Evolutionary conservation across 2,797 vertebrate species (phyloP), one percentile per base, ranked within the genome.

Genomic region (Chiloscyllium punctatum): DNA sequence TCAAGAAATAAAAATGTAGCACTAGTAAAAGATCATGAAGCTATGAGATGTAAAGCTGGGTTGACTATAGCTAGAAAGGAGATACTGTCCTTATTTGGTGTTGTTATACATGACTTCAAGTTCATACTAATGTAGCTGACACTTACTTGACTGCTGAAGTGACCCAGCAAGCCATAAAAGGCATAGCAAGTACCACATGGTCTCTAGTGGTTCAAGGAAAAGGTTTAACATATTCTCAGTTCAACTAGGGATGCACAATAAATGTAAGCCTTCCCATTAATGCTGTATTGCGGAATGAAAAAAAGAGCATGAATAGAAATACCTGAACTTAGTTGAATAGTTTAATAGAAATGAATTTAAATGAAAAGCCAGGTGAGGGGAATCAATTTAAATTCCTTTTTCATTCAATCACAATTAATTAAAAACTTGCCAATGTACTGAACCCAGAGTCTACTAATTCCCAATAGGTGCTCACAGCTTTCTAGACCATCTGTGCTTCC

Each of bases 301-400:
- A 37, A 57, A 53, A 91, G 37, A 62, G 21, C 51, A n/a, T 21
- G 18, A 91, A 91, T 92, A 92, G 8, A 69, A 37, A 42, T 69
- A 37, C 62, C 21, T 92, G 30, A 62, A 15, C 16, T 42, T 92
- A 69, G n/a, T n/a, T 92, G 37, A 42, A 3, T 68, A 92, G 18
- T 42, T 37, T 25, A n/a, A 69, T 69, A 92, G 90, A 92, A 23
- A 68, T 25, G n/a, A 92, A 92, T 92, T n/a, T 42, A 69, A 92
- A 92, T 92, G 90, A 92, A 37, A 69, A n/a, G 8, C 66, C 68
- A 69, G 90, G n/a, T 92, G 90, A 68, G 8, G 11, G n/a, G 62
- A 92, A 92, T 69, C 90, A 92, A 68, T 69, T 92, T 92, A 92
- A 69, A 92, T 92, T 92, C 9, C 23, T 69, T 68, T 69, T 37